Conservation (phyloP, 2,888 invertebrate species). For the Acanthacorydalis orientalis region DNA sequence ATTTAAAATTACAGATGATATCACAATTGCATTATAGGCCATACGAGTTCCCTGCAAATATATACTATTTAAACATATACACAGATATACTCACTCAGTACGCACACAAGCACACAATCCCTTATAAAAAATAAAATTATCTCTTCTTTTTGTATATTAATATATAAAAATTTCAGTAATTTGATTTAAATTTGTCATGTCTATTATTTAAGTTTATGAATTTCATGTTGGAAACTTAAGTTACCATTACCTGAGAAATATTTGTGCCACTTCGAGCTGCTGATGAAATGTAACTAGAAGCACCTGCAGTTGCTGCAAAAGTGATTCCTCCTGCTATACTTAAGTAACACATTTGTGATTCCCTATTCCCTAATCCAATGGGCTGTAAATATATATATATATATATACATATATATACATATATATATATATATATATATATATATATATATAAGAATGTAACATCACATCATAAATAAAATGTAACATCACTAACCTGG, state of each 20-base stretch:
- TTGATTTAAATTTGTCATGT: no score
- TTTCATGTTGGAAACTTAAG: background rate
- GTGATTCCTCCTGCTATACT: slow-evolving; percentile 38
- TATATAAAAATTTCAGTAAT: no score
- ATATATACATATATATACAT: background rate
- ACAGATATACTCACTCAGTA: no score
- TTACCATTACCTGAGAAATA: background rate
- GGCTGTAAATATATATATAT: slow-evolving; percentile 16
- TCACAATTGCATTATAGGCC: background rate
- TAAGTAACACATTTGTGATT: slow-evolving; percentile 40
- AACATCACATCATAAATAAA: background rate
- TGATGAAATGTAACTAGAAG: slow-evolving; percentile 27
- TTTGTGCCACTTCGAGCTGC: slow-evolving; percentile 29
- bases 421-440: background rate
- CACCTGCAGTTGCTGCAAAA: slow-evolving; percentile 36
- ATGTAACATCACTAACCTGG: slow-evolving; percentile 23
- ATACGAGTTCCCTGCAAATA: background rate
- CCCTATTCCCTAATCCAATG: slow-evolving; percentile 32
- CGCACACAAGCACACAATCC: no score
- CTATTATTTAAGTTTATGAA: no score
- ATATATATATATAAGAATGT: background rate
- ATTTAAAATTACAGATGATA: background rate
- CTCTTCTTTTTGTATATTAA: no score
- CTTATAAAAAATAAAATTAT: no score
- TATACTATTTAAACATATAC: background rate